phyloP scores from a whole-genome alignment of 2,113 vertebrate genomes.

The Corynorhinus townsendii region DNA sequence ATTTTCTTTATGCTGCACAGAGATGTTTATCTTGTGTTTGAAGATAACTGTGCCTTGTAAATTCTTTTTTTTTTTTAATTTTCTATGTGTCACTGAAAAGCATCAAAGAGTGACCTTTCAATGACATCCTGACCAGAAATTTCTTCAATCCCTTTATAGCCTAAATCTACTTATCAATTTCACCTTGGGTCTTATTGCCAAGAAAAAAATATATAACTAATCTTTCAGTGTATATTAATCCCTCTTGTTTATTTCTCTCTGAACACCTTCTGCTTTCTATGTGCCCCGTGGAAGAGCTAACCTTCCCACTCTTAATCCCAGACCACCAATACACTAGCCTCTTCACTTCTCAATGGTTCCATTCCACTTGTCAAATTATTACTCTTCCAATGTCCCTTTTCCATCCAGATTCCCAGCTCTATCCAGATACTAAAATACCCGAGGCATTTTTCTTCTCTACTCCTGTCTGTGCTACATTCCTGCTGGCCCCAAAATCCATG shows the following conservation, averaged over 20 bases:
- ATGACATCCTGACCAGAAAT: background rate
- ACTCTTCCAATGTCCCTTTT: background rate
- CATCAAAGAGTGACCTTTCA: background rate
- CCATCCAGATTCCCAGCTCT: background rate
- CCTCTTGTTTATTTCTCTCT: background rate
- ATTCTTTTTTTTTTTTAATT: background rate
- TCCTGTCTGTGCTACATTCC: background rate
- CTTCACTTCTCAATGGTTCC: background rate
- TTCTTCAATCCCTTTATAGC: background rate
- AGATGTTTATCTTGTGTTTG: conserved; percentile 7
- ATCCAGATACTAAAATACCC: background rate
- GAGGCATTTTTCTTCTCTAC: background rate
- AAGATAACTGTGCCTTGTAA: conserved; percentile 27
- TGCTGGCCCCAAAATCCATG: background rate
- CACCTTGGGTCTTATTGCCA: background rate
- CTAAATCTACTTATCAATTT: background rate
- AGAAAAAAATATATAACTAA: background rate
- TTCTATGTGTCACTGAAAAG: background rate
- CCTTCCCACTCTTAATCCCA: background rate
- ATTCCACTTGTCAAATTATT: background rate
- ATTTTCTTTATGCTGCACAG: background rate
- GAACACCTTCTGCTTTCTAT: background rate
- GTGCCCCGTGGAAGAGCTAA: background rate
- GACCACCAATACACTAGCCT: background rate
- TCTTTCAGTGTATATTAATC: background rate